A percentile compares a stretch with the other conserved stretches of the same genome.
phyloP scores from a whole-genome alignment of 2,113 vertebrate species.

The Xiphorhynchus elegans region DNA sequence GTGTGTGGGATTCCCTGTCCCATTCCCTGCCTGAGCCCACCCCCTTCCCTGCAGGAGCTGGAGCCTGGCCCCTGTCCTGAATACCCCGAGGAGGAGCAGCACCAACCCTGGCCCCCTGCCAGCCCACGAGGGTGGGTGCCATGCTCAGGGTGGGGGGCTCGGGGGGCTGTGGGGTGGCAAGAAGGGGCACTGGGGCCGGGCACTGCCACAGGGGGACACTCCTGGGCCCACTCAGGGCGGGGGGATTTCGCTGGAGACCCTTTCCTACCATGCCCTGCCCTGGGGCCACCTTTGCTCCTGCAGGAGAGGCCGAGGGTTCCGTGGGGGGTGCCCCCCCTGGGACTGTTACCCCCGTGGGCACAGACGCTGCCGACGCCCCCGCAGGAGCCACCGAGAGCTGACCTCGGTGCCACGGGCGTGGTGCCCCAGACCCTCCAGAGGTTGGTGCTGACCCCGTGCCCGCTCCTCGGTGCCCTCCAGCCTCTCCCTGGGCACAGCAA shows the following conservation, averaged over 20 bases:
- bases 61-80: rapidly evolving
- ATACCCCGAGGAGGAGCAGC: rapidly evolving
- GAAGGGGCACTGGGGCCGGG: rapidly evolving
- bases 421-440: rapidly evolving
- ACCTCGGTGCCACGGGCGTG: rapidly evolving
- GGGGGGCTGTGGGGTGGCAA: rapidly evolving
- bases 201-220: background rate
- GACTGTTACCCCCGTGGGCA: rapidly evolving
- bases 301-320: background rate
- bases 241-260: rapidly evolving
- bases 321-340: rapidly evolving
- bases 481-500: rapidly evolving
- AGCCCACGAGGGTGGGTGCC: background rate
- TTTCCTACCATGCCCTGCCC: background rate
- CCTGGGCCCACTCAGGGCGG: rapidly evolving
- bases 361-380: background rate
- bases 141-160: rapidly evolving
- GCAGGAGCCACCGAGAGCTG: background rate
- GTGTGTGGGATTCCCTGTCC: background rate
- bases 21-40: background rate
- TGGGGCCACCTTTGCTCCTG: background rate
- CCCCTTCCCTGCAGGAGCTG: rapidly evolving
- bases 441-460: background rate
- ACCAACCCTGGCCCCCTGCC: rapidly evolving
- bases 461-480: rapidly evolving